Evolutionary conservation across 2,113 vertebrate species (phyloP), one percentile per base, ranked within the genome.

Genomic region (Cavia porcellus): DNA sequence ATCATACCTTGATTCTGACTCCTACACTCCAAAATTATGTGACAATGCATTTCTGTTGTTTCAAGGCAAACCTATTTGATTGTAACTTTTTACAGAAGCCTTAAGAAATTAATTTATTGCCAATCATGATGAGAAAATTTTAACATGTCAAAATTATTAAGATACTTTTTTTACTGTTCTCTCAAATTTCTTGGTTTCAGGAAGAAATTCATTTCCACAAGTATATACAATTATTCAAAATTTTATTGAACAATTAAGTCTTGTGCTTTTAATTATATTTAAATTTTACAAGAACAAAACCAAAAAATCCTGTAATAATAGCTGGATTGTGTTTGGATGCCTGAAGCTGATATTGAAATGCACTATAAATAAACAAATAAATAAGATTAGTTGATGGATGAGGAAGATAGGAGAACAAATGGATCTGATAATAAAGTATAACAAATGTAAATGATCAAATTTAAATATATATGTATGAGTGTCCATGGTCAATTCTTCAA

Each of bases 341-440:
- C 25, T 79, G 61, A 89, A 96, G 57, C 24, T n/a, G 62, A 92
- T 55, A 72, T 86, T 90, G n/a, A 82, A 66, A 90, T 38, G 5
- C 32, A 62, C 14, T 35, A 25, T 22, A 59, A 59, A 59, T 22
- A 79, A 82, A 32, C 32, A 79, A 79, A 50, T 79, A 32, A 30
- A 68, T 15, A n/a, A 72, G 17, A 80, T 32, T 79, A 35, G 64
- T 45, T 57, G 15, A 84, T 88, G 2, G 20, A 55, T 45, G 75
- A 25, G 42, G 42, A 45, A 45, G 22, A 20, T 42, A 75, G 22
- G 22, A 45, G 50, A 64, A 62, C 74, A 22, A 25, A 42, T 42
- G 30, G 35, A n/a, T 64, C 77, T 5, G 66, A 75, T 47, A 82
- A 59, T 64, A 64, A 30, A 90, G 85, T 20, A 42, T 11, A 42